Evolutionary conservation across 2,888 invertebrate species (phyloP).

Genomic region (Noctua janthe): DNA sequence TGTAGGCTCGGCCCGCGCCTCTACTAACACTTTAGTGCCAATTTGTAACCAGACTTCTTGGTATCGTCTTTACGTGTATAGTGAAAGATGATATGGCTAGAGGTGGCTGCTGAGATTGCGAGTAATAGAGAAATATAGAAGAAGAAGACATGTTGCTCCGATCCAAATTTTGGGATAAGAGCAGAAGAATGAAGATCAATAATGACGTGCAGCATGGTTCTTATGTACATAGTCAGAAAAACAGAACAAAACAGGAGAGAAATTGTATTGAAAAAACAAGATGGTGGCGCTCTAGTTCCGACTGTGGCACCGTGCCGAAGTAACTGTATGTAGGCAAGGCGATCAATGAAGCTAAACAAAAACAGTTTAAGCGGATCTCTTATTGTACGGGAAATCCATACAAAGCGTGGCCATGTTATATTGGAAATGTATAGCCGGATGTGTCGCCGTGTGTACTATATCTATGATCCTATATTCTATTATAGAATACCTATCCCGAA

Average conservation of each 20-base stretch:
- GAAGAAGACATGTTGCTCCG: not conserved
- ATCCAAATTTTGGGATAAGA: not conserved
- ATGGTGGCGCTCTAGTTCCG: too few relatives aligned
- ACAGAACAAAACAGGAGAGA: not conserved
- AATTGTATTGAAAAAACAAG: too few relatives aligned
- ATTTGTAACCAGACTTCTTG: conserved; percentile 47
- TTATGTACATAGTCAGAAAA: not conserved
- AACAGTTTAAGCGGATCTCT: too few relatives aligned
- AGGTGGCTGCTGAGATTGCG: not conserved
- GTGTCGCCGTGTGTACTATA: too few relatives aligned
- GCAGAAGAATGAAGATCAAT: not conserved
- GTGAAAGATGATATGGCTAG: not conserved
- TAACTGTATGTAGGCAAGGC: too few relatives aligned
- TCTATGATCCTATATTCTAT: too few relatives aligned
- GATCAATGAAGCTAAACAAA: too few relatives aligned
- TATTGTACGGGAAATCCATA: too few relatives aligned
- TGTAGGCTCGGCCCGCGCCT: conserved; percentile 68
- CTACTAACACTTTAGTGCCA: conserved; percentile 64
- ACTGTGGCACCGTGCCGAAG: too few relatives aligned
- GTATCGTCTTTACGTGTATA: not conserved
- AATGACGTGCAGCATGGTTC: not conserved
- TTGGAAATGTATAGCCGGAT: too few relatives aligned
- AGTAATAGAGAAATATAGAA: not conserved
- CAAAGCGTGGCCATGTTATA: too few relatives aligned
- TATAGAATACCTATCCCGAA: too few relatives aligned